Percentiles rank a stretch among this genome's conserved stretches.
phyloP scores from a whole-genome alignment of 2,888 invertebrate species.

The Cynaeus angustus region DNA sequence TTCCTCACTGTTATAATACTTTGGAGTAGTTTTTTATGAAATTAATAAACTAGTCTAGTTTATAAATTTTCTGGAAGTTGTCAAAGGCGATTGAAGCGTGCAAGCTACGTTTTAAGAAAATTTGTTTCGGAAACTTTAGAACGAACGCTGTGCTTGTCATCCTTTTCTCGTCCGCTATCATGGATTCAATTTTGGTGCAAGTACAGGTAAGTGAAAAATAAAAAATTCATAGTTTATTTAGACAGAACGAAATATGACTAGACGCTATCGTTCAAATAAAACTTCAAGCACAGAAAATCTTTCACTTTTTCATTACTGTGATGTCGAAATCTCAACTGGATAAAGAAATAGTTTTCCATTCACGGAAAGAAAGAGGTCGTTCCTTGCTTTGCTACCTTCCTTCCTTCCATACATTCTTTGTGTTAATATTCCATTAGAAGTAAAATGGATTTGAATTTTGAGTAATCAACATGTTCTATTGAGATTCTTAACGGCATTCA shows the following conservation, averaged over 20 bases:
- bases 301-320: neutral
- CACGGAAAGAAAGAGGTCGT: too few species aligned
- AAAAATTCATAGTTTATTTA: constrained; percentile 34
- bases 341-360: too few species aligned
- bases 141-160: constrained; percentile 14
- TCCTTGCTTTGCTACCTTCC: neutral
- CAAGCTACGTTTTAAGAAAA: constrained; percentile 24
- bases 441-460: too few species aligned
- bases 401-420: neutral
- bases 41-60: constrained; percentile 23
- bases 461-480: too few species aligned
- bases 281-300: neutral
- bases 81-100: constrained; percentile 4
- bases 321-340: neutral
- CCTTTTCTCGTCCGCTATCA: constrained; percentile 25
- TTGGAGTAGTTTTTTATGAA: neutral
- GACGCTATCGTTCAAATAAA: constrained; percentile 7
- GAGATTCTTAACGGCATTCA: too few species aligned
- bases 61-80: constrained; percentile 5
- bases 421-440: too few species aligned
- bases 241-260: constrained; percentile 12
- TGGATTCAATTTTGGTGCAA: constrained; percentile 37
- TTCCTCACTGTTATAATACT: neutral
- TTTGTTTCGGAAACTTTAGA: constrained; percentile 3
- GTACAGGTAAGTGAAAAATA: constrained; percentile 24